phyloP scores from a whole-genome alignment of 2,113 vertebrate species.

The Setophaga kirtlandii region DNA sequence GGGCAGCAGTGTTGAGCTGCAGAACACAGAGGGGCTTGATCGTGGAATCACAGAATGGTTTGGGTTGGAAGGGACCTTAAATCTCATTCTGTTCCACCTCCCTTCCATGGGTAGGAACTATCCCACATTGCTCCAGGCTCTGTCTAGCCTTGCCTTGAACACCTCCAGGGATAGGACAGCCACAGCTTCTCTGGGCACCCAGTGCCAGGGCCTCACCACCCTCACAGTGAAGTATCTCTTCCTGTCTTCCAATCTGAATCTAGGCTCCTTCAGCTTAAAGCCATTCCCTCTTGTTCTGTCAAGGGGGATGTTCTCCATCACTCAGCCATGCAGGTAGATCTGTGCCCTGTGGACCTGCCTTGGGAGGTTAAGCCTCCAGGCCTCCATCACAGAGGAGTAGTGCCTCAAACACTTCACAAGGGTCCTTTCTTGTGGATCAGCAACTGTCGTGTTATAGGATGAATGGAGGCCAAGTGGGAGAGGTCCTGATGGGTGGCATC shows the following conservation, averaged over 20 bases:
- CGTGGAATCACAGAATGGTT: not conserved
- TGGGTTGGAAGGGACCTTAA: not conserved
- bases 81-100: not conserved
- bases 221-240: not conserved
- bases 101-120: not conserved
- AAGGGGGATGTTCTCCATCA: not conserved
- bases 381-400: not conserved
- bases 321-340: accelerated
- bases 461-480: not conserved
- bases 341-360: not conserved
- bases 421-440: not conserved
- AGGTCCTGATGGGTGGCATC: not conserved
- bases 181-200: not conserved
- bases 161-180: not conserved
- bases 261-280: not conserved
- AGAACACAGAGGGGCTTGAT: not conserved
- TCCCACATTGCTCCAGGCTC: not conserved
- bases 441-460: not conserved
- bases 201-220: not conserved
- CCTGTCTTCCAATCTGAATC: not conserved
- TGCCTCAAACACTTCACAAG: not conserved
- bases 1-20: not conserved
- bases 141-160: not conserved
- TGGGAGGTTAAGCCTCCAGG: not conserved
- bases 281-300: not conserved